Conservation (phyloP, 2,888 invertebrate species). For the Cistogaster globosa region DNA sequence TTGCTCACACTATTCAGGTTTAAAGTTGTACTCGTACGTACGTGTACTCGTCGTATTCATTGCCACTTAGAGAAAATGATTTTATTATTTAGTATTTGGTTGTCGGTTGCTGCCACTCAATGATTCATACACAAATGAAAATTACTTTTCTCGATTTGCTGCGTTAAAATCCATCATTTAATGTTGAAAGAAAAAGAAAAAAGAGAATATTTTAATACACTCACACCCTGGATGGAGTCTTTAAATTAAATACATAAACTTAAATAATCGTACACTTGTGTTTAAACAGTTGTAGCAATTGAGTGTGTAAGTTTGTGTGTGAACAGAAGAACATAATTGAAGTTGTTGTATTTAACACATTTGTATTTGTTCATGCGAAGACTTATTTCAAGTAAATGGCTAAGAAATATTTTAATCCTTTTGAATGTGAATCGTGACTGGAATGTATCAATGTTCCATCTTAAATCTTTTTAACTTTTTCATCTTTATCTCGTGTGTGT, state of each 20-base stretch:
- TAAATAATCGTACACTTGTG: slow-evolving; percentile 7
- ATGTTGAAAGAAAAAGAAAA: slow-evolving; percentile 21
- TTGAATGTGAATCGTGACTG: slow-evolving; percentile 73
- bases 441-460: slow-evolving; percentile 60
- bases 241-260: slow-evolving; percentile 9
- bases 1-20: neutral
- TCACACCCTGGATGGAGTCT: neutral
- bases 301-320: neutral
- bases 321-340: neutral
- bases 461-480: slow-evolving; percentile 48
- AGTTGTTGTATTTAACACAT: slow-evolving; percentile 5
- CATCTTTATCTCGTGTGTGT: slow-evolving; percentile 1
- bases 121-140: neutral
- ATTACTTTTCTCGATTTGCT: slow-evolving; percentile 49
- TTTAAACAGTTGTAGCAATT: neutral
- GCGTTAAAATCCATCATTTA: slow-evolving; percentile 55
- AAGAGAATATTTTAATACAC: slow-evolving; percentile 43
- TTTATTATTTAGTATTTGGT: slow-evolving; percentile 18
- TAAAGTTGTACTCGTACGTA: neutral
- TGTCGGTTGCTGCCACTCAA: slow-evolving; percentile 16
- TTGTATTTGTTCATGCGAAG: slow-evolving; percentile 39
- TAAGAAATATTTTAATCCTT: slow-evolving; percentile 72
- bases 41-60: no score
- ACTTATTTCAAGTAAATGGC: slow-evolving; percentile 69
- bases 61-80: slow-evolving; percentile 41